These are phyloP conservation scores for Cladopsammia gracilis DNA, from an alignment of 64 coral and sea anemone species.

Conservation along the genomic window DNA sequence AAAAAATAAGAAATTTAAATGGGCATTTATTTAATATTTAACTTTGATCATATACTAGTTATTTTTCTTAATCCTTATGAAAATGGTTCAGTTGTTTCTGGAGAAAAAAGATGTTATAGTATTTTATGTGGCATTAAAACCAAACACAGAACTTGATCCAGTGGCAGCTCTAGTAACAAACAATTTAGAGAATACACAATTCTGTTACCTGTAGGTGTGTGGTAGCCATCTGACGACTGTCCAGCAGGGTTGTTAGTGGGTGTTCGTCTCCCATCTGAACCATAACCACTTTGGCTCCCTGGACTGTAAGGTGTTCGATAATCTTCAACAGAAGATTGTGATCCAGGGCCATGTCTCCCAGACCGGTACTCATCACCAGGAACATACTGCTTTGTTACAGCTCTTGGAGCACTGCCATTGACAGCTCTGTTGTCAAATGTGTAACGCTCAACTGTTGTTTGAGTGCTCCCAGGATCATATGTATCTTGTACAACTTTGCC, in stretches of 20 bases:
- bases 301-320: constrained; percentile 38
- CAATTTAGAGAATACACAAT: background rate
- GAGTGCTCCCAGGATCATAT: constrained; percentile 60
- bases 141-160: no score
- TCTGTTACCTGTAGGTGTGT: constrained; percentile 51
- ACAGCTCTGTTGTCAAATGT: constrained; percentile 61
- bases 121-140: no score
- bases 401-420: constrained; percentile 64
- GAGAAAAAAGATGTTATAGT: no score
- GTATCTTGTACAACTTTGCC: constrained; percentile 84
- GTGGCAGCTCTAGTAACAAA: background rate
- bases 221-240: constrained; percentile 83
- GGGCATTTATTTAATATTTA: no score
- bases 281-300: constrained; percentile 53
- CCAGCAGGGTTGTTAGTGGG: constrained; percentile 74
- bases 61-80: no score
- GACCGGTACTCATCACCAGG: constrained; percentile 74
- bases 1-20: background rate
- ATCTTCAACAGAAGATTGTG: constrained; percentile 64
- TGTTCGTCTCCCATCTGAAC: constrained; percentile 72
- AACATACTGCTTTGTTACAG: constrained; percentile 72
- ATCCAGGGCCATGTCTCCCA: constrained; percentile 47
- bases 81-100: no score
- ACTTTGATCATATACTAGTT: no score
- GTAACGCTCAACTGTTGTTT: constrained; percentile 53